Conservation (phyloP, 2,113 vertebrate genomes). For the Labeo catla region DNA sequence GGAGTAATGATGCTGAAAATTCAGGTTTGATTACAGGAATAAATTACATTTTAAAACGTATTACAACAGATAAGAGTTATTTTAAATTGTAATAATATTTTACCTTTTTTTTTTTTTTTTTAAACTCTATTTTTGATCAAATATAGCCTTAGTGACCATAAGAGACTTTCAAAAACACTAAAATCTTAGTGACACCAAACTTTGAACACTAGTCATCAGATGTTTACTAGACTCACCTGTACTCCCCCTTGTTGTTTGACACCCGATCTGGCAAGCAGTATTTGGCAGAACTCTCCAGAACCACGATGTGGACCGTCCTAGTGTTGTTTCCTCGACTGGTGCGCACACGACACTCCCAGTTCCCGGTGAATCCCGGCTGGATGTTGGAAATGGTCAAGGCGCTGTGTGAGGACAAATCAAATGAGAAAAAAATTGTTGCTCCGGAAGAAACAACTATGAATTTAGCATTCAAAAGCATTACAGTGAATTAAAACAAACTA, state of each 20-base stretch:
- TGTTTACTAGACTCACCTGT: constrained; percentile 81
- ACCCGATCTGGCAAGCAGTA: constrained; percentile 90
- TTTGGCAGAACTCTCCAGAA: constrained; percentile 92
- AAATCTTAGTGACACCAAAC: not conserved
- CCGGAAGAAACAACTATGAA: too few relatives aligned
- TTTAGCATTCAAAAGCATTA: not conserved
- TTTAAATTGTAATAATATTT: not conserved
- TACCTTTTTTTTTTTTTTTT: not conserved
- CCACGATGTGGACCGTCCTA: constrained; percentile 90
- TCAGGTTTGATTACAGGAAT: not conserved
- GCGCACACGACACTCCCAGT: constrained; percentile 93
- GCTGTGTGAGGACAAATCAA: constrained; percentile 67
- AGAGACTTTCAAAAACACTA: not conserved
- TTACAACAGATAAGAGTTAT: not conserved
- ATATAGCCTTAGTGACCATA: not conserved
- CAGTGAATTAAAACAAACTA: not conserved
- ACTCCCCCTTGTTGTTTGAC: constrained; percentile 96
- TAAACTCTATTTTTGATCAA: not conserved
- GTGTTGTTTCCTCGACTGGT: constrained; percentile 94
- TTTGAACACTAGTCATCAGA: not conserved
- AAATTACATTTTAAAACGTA: not conserved
- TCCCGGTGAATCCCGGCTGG: constrained; percentile 93
- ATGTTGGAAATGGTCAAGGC: constrained; percentile 96
- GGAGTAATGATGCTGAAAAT: not conserved
- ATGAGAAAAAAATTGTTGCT: not conserved